Base-by-base conservation (phyloP, 1,140 invertebrate species). In the Mesaphorura yosii region DNA sequence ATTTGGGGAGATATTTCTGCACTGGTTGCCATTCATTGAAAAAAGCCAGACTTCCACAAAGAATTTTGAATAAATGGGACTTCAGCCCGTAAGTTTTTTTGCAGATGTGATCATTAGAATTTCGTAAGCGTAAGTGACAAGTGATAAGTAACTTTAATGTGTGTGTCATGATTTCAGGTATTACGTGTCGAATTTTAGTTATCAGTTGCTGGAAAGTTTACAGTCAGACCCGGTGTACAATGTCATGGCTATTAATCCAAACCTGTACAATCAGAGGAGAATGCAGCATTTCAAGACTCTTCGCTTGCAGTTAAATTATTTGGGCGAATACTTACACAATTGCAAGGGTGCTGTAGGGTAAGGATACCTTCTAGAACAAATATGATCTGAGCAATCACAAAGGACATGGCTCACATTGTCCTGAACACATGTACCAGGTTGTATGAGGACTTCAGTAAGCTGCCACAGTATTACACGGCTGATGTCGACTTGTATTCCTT, bases 1-100 rank as follows among this genome's bases (percentile, higher is more conserved):
- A 92, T 67, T 71, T 89, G 41, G 86, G 86, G 15, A 80, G 86
- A 64, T 88, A 86, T 69, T 88, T 91, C 68, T 92, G 88, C 67
- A 87, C 86, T 5, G 85, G 84, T 27, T 92, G 88, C 67, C 88
- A 91, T 69, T 80, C 76, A 10, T 84, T 86, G 66, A 77, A 86
- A 62, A 71, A 79, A 44, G 73, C 81, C 4, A 68, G 81, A 46
- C 84, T 91, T 62, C 88, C 88, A 19, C 84, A 80, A 14, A 75
- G 79, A 63, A 81, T 92, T 38, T 68, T 88, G 14, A 73, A 78
- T 53, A 78, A 80, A 63, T 86, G 83, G 82, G 80, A 83, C 66
- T 82, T 87, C 63, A 78, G 69, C 28, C 75, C 72, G 78, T 80
- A 71, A 60, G 61, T 52, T n/a, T n/a, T n/a, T n/a, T n/a, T n/a